Percentiles rank a stretch among this genome's conserved stretches.
phyloP scores from a whole-genome alignment of 2,113 vertebrate species.

The Corythoichthys haematopterus region DNA sequence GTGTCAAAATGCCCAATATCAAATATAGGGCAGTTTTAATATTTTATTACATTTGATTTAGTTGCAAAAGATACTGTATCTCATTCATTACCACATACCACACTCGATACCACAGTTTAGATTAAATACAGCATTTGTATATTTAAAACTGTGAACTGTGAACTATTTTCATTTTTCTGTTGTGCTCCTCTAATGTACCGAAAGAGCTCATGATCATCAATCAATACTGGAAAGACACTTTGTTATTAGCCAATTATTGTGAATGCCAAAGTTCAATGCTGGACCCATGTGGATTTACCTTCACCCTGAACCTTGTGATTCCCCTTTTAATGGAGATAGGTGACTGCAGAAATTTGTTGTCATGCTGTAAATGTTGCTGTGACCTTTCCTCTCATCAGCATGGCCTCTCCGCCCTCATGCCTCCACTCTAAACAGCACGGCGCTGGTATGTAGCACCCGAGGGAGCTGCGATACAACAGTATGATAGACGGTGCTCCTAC shows the following conservation, averaged over 20 bases:
- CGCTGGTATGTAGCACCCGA: constrained; percentile 30
- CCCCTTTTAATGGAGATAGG: neutral
- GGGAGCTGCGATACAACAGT: constrained; percentile 24
- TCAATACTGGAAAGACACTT: neutral
- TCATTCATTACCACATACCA: too few species aligned
- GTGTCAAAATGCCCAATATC: too few species aligned
- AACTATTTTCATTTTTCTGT: too few species aligned
- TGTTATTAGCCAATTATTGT: neutral
- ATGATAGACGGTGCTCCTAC: constrained; percentile 21
- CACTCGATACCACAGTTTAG: too few species aligned
- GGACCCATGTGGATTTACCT: constrained; percentile 4
- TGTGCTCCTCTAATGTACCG: too few species aligned
- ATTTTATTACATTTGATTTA: too few species aligned
- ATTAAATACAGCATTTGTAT: too few species aligned
- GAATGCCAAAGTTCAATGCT: constrained; percentile 1
- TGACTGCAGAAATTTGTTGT: neutral
- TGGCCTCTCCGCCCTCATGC: neutral
- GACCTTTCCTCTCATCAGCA: constrained; percentile 18
- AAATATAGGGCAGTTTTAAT: too few species aligned
- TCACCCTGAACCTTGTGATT: constrained; percentile 1
- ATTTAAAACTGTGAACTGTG: too few species aligned
- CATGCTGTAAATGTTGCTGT: constrained; percentile 5
- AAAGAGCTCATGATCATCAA: neutral
- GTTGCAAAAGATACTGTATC: too few species aligned
- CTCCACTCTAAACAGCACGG: constrained; percentile 8